Conservation (phyloP, 2,113 vertebrate genomes). For the Riparia riparia region DNA sequence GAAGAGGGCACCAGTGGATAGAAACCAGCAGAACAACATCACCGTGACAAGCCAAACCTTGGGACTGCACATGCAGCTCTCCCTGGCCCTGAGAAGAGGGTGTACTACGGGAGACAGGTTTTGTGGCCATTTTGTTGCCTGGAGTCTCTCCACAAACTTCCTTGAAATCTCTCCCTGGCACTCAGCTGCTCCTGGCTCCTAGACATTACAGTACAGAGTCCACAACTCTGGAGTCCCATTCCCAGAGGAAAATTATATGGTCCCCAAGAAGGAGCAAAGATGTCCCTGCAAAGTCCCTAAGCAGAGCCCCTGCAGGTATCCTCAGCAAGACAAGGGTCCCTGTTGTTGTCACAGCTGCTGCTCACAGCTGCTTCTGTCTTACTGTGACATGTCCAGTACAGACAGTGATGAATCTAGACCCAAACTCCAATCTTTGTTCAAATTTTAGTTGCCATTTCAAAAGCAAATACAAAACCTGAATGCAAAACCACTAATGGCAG, state of each 20-base stretch:
- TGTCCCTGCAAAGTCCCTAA: not conserved
- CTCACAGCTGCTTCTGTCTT: not conserved
- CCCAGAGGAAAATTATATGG: not conserved
- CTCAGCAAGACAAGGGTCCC: not conserved
- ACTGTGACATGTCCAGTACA: not conserved
- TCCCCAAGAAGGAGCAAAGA: not conserved
- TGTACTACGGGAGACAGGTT: rapidly evolving
- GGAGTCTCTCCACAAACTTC: not conserved
- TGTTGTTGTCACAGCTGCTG: rapidly evolving
- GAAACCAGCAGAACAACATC: not conserved
- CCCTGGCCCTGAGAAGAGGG: not conserved
- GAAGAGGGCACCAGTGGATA: not conserved
- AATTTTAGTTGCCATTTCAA: not conserved
- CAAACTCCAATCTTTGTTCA: not conserved
- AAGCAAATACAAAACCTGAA: not conserved
- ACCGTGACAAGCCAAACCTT: rapidly evolving
- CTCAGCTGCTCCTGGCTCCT: not conserved
- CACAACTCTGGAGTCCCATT: not conserved
- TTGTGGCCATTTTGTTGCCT: not conserved
- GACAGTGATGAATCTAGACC: not conserved
- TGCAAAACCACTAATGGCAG: not conserved
- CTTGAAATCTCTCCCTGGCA: not conserved
- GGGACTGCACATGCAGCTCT: rapidly evolving
- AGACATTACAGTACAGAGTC: not conserved
- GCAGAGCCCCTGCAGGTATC: not conserved